Conservation (phyloP, 2,888 invertebrate genomes). For the Eupsilia transversa region DNA sequence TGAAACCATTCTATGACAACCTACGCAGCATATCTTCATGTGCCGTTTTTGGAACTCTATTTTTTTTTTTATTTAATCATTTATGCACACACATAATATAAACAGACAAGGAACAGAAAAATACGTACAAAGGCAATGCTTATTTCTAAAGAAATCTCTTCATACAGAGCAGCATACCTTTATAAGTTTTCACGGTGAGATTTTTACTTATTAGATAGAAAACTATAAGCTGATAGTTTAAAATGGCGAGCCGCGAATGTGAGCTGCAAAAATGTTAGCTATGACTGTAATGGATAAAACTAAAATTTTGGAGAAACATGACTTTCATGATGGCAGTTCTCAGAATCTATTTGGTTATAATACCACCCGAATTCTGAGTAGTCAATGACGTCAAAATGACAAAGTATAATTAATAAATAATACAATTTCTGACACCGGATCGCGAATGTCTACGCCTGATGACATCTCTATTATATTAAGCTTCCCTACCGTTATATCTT, state of each 20-base stretch:
- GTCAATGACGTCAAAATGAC: constrained; percentile 34
- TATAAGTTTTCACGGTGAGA: too few species aligned
- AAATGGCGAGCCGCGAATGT: too few species aligned
- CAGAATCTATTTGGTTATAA: constrained; percentile 12
- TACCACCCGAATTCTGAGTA: constrained; percentile 5
- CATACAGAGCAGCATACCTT: too few species aligned
- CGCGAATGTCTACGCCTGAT: constrained; percentile 23
- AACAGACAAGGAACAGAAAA: too few species aligned
- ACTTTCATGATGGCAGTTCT: neutral
- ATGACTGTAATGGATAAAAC: neutral
- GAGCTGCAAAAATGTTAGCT: neutral
- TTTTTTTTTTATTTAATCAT: too few species aligned
- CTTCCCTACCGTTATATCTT: neutral
- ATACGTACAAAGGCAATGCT: too few species aligned
- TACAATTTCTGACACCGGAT: constrained; percentile 32
- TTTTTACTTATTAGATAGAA: too few species aligned
- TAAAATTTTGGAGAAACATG: neutral
- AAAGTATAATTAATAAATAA: constrained; percentile 51
- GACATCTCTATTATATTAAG: constrained; percentile 52
- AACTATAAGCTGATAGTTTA: too few species aligned
- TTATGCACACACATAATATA: too few species aligned
- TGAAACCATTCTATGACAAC: neutral
- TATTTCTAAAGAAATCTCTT: too few species aligned
- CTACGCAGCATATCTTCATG: too few species aligned
- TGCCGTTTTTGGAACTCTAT: too few species aligned